Base-by-base conservation (phyloP, 2,888 invertebrate species). In the Phrixothrix hirtus region DNA sequence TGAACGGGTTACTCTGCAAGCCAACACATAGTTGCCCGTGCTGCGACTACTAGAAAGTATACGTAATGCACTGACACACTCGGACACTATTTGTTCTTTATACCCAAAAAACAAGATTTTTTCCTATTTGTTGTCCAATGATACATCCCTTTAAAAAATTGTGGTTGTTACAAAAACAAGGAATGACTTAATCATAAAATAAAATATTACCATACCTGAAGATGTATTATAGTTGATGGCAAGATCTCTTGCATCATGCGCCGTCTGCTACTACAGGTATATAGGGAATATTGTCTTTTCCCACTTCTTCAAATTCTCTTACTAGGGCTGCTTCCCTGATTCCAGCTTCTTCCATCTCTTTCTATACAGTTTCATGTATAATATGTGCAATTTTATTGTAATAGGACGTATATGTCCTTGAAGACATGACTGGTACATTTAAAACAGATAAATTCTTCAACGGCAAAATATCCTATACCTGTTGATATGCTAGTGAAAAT, bases 211-310 rank as follows among this genome's bases (percentile, higher is more conserved):
- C 36, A 39, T 21, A 31, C 30, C 17, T 13, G 32, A 41, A 6
- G 25, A n/a, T 17, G 47, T 14, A 39, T 25, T 4, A n/a, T 39
- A 39, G 13, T 32, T 10, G 2, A 13, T 32, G 2, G 14, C 46
- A 55, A n/a, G 49, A 50, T 13, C 55, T 29, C 21, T 55, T 55
- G 21, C 31, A 37, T 34, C 50, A 50, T 6, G 38, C 55, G 16
- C 55, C 51, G 27, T 55, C 46, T n/a, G 41, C 30, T 13, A 42
- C 10, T 5, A 51, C 31, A 12, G 41, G 27, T 15, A 55, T 46
- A 13, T 15, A 35, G 13, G 39, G 30, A 12, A 37, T 39, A 3
- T 39, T 49, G 12, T 46, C n/a, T 30, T 1, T 30, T 13, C 6
- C 10, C 4, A 17, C 12, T 4, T 37, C 27, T 34, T 2, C 37